Conservation (phyloP, 2,113 vertebrate species). For the Sebastes fasciatus region DNA sequence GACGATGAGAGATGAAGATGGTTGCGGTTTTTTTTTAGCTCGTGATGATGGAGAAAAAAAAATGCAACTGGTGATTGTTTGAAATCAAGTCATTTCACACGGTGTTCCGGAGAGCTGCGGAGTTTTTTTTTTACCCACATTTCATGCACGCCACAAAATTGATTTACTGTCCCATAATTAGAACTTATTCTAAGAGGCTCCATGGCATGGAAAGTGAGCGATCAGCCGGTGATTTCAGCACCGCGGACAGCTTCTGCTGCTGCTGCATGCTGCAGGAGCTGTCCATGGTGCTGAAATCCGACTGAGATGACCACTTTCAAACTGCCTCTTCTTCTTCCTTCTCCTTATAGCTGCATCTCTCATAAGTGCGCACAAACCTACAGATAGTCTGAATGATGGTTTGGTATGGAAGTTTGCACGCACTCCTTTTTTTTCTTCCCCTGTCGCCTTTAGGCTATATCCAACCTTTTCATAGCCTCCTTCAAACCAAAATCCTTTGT, state of each 20-base stretch:
- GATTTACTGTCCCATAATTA: no score
- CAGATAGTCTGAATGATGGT: background rate
- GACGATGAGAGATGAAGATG: background rate
- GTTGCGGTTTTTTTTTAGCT: background rate
- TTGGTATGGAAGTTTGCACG: constrained; percentile 39
- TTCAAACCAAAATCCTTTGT: constrained; percentile 13
- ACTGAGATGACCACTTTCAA: constrained; percentile 7
- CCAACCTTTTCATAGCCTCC: background rate
- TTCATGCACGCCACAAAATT: no score
- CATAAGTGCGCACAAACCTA: background rate
- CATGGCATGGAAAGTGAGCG: constrained; percentile 49
- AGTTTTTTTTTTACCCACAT: background rate
- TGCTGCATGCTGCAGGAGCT: constrained; percentile 28
- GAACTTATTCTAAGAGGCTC: background rate
- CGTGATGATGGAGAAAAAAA: constrained; percentile 6
- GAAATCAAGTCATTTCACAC: constrained; percentile 28
- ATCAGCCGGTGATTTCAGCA: constrained; percentile 43
- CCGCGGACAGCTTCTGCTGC: constrained; percentile 34
- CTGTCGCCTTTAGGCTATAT: background rate
- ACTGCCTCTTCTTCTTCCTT: background rate
- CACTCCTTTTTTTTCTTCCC: background rate
- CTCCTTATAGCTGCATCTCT: background rate
- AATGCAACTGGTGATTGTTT: constrained; percentile 75
- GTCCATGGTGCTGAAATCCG: constrained; percentile 52
- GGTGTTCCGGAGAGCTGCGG: background rate